Evolutionary conservation across 2,113 vertebrate genomes (phyloP), one percentile per base, ranked within the genome.

Genomic region (Motacilla alba): DNA sequence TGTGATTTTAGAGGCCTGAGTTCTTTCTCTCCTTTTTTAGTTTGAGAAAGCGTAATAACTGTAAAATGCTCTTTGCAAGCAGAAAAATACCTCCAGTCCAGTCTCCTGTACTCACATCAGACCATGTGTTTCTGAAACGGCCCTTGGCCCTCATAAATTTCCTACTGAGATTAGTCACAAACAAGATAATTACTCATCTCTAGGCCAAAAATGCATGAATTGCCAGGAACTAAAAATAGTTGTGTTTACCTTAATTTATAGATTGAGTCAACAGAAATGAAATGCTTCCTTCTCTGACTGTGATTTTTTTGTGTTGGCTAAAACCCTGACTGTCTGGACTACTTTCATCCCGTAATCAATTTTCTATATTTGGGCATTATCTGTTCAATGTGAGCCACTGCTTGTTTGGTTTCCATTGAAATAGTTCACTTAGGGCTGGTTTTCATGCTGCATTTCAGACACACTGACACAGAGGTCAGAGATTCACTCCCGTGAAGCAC

Each of bases 131-230:
- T 77, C 67, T 9, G 3, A 63, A 55, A 30, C 2, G 15, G 47
- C n/a, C 82, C 43, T 93, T 74, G 47, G 27, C 47, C 78, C 37
- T 87, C 43, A 43, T 35, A 67, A 69, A 83, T 92, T 82, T 70
- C 30, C 70, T 52, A 27, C 39, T 62, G 59, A n/a, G 24, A 47
- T 79, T 59, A 77, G 58, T 89, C 75, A 74, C 74, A 89, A 94
- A 70, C 76, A 94, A 95, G 62, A 55, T 70, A 93, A 91, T 89
- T 56, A 46, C 44, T 94, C 43, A 84, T 89, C 92, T 80, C 19
- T 78, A 44, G 50, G 43, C 59, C 67, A 84, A 86, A 96, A 91
- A 69, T 46, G 33, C 33, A 56, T 35, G 0, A 91, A 63, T 59
- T 80, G n/a, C 43, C 59, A 86, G 43, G 19, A 66, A 72, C 35